Base-by-base conservation (phyloP, 2,797 vertebrate genomes). In the Liparis tanakae region DNA sequence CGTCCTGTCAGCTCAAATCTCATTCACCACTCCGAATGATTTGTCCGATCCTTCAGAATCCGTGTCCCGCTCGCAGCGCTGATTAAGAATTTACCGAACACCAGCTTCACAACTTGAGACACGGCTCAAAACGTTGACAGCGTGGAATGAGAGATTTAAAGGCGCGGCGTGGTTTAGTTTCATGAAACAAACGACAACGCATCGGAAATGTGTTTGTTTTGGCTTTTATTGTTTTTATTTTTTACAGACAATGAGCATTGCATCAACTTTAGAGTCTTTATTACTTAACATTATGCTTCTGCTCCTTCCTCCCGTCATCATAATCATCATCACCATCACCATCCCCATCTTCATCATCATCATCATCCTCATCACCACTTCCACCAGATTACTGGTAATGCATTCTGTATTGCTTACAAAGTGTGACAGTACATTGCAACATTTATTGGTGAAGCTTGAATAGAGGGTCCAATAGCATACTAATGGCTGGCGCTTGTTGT, bases 11-110 rank as follows among this genome's bases (percentile, higher is more conserved):
- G 71, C 75, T 86, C 80, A 75, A 71, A 85, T 91, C 81, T 80
- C 39, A 65, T 81, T 85, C 82, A 86, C 84, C 68, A 65, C 51
- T 69, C 69, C 66, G 65, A 78, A 85, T 74, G 81, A 78, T 61
- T 69, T 84, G 66, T 85, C 84, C 54, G 58, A 82, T 87, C 69
- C 80, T 76, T 50, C 44, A 76, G 73, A 83, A 84, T 79, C 77
- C 81, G 80, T 89, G 88, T 92, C 75, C 80, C 14, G 87, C 88
- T 75, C 10, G 82, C 76, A 87, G 87, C 84, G 25, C 82, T 79
- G 86, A 90, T 93, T 86, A 93, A 89, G 75, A 90, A 92, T 93
- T 92, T 80, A 94, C 72, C 65, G 84, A 87, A 88, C 84, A 86
- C 79, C 76, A 78, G 57, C 70, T 50, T 71, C 70, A 60, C 68